Base-by-base conservation (phyloP, 35 echinoderm and acorn worm genomes). In the Anneissia japonica region DNA sequence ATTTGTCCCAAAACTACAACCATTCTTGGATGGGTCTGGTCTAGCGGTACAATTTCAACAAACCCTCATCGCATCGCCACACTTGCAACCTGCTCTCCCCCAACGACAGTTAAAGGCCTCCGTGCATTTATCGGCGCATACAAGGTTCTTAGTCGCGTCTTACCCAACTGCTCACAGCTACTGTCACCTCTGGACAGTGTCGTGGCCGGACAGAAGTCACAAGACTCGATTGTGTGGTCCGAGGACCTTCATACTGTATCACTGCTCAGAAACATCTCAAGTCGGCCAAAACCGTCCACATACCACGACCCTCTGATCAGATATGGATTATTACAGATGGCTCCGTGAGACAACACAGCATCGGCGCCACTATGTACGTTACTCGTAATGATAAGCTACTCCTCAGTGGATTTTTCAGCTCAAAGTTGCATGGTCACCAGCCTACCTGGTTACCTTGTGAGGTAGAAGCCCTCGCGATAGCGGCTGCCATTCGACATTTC, bases 241-340 rank as follows among this genome's bases (percentile, higher is more conserved):
- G 85, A 88, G 39, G 37, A 38, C 31, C 72, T 79, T 38, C 37
- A 14, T 32, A 5, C 17, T 14, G 64, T 80, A 31, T 31, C 5
- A 73, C 30, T 7, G 91, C 85, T 16, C 85, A 89, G 36, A 13
- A 51, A 30, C 46, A 43, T 13, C 64, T 90, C n/a, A 19, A 3
- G 40, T 56, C 56, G 13, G 29, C 80, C 1, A 35, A 43, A 3
- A 87, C 90, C 35, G 83, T 92, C 39, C 81, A 77, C 45, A 34
- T 92, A 12, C 90, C 90, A 37, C 81, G 46, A 0, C 90, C 90
- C 0, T 35, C 87, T 72, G 90, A 92, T 46, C 85, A 92, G 80
- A 32, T 90, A 28, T 90, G 80, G 88, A 90, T 90, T 85, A 82
- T 90, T 23, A 90, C 82, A 32, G 82, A 90, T 85, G 90, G 74